Conservation (phyloP, 2,113 vertebrate species). For the Odocoileus virginianus region DNA sequence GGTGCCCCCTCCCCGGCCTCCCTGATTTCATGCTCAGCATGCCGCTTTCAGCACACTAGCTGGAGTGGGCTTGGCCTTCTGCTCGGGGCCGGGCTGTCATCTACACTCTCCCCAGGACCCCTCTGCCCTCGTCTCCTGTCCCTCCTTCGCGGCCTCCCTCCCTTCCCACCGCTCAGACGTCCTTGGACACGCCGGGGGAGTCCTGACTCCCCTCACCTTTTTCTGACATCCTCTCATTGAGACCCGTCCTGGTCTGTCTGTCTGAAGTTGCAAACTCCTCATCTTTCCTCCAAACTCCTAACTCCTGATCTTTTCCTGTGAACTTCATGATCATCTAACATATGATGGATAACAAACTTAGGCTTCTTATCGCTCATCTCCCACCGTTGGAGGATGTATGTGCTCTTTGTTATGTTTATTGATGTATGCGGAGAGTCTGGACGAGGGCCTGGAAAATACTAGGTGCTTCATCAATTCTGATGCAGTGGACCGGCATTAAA, state of each 20-base stretch:
- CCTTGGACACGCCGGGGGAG: neutral
- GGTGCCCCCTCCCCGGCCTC: neutral
- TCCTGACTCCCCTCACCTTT: neutral
- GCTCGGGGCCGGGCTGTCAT: neutral
- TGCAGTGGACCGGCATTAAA: neutral
- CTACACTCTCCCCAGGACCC: neutral
- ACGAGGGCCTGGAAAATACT: neutral
- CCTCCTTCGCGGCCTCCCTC: neutral
- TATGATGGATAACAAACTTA: neutral
- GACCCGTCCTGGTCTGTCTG: neutral
- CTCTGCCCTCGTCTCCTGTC: neutral
- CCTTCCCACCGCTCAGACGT: neutral
- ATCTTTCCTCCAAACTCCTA: neutral
- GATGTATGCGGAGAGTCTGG: neutral
- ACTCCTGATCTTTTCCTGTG: neutral
- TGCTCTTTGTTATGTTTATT: neutral
- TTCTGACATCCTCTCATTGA: neutral
- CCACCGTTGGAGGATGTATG: neutral
- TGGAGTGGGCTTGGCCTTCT: neutral
- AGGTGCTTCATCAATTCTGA: neutral
- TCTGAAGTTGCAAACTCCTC: neutral
- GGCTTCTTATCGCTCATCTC: neutral
- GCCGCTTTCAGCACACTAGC: neutral
- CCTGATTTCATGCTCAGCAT: neutral
- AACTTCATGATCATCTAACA: neutral